These are phyloP conservation scores for Lutjanus campechanus DNA, from an alignment of 2,797 vertebrate genomes.

Conservation along the genomic window DNA sequence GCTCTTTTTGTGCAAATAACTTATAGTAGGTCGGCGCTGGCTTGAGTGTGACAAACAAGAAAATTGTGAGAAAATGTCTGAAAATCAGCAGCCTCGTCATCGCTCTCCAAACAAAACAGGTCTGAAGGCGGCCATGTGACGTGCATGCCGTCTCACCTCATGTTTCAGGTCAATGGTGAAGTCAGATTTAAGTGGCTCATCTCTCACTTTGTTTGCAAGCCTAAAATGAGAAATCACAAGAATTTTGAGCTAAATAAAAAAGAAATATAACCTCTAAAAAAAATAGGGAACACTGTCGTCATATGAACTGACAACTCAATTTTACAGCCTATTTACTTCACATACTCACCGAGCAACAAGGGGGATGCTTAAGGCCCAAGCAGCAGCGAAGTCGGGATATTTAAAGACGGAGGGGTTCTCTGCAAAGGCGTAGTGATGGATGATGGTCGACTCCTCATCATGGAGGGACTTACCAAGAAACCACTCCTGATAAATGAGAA, in stretches of 20 bases:
- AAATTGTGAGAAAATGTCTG: slow-evolving; percentile 23
- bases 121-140: neutral
- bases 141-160: slow-evolving; percentile 87
- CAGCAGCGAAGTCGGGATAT: slow-evolving; percentile 96
- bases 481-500: slow-evolving; percentile 88
- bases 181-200: slow-evolving; percentile 94
- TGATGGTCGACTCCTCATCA: slow-evolving; percentile 96
- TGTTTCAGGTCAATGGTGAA: slow-evolving; percentile 99
- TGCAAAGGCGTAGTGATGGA: slow-evolving; percentile 98
- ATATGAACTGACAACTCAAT: neutral
- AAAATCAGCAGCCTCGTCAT: slow-evolving; percentile 31
- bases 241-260: too few species aligned
- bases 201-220: slow-evolving; percentile 90
- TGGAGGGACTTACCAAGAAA: slow-evolving; percentile 95
- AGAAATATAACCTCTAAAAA: neutral
- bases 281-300: neutral
- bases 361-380: slow-evolving; percentile 94
- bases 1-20: slow-evolving; percentile 61
- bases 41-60: slow-evolving; percentile 44
- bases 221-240: slow-evolving; percentile 76
- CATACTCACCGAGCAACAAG: slow-evolving; percentile 91
- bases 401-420: slow-evolving; percentile 94
- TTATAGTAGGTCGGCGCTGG: slow-evolving; percentile 28
- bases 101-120: slow-evolving; percentile 21
- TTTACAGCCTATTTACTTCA: slow-evolving; percentile 12